Evolutionary conservation across 2,888 invertebrate species (phyloP).

Genomic region (Ligdia adustata): DNA sequence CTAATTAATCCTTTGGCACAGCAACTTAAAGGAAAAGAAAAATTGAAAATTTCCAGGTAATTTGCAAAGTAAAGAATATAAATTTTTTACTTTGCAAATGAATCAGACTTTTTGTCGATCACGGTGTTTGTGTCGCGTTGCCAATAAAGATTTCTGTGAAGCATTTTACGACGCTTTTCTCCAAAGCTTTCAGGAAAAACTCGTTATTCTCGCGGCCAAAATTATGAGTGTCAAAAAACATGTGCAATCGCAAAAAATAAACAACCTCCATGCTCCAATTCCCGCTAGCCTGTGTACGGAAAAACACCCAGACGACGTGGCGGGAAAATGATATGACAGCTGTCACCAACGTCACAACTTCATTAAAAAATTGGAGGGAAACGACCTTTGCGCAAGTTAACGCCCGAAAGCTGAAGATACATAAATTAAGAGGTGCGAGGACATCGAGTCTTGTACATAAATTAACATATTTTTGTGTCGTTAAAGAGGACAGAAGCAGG

Average conservation of each 20-base stretch:
- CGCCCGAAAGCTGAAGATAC: slow-evolving; percentile 21
- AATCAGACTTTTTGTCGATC: slow-evolving; percentile 28
- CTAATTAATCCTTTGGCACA: slow-evolving; percentile 4
- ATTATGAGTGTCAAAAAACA: slow-evolving; percentile 36
- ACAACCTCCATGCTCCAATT: slow-evolving; percentile 41
- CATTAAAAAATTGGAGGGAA: slow-evolving; percentile 38
- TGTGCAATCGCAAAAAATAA: slow-evolving; percentile 41
- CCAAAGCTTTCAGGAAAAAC: slow-evolving; percentile 32
- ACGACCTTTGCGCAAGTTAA: slow-evolving; percentile 30
- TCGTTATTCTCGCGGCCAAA: slow-evolving; percentile 28
- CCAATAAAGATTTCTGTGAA: slow-evolving; percentile 48
- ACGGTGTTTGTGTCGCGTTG: slow-evolving; percentile 37
- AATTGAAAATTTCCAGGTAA: slow-evolving; percentile 16
- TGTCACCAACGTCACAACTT: slow-evolving; percentile 47
- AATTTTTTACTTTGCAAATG: too few species aligned
- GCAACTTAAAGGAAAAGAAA: slow-evolving; percentile 12
- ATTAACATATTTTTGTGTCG: not conserved
- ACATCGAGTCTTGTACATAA: slow-evolving; percentile 10
- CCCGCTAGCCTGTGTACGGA: slow-evolving; percentile 39
- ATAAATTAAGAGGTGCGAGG: slow-evolving; percentile 19
- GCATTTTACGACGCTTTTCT: slow-evolving; percentile 28
- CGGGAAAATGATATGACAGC: slow-evolving; percentile 44
- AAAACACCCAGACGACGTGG: slow-evolving; percentile 33
- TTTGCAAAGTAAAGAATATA: too few species aligned
- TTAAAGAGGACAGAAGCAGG: not conserved